phyloP scores from a whole-genome alignment of 2,797 vertebrate species.

The Antrozous pallidus region DNA sequence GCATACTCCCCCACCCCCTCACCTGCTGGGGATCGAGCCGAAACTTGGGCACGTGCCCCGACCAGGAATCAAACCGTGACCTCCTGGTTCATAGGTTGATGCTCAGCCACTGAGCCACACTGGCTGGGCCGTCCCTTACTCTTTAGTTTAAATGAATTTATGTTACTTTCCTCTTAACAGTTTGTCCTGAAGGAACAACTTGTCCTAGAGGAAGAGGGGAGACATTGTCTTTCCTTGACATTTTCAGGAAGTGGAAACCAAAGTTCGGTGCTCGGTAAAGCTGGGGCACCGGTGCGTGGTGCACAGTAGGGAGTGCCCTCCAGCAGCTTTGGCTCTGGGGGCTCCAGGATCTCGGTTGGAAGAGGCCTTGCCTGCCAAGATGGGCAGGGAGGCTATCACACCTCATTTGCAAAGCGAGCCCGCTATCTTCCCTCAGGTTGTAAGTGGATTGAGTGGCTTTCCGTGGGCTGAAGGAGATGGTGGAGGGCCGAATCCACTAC shows the following conservation, averaged over 20 bases:
- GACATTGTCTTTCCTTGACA: neutral
- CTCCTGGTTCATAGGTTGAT: too few species aligned
- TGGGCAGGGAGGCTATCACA: rapidly evolving
- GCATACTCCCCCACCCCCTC: too few species aligned
- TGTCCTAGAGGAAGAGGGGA: neutral
- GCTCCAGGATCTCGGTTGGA: neutral
- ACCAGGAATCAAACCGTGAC: too few species aligned
- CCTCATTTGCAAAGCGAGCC: neutral
- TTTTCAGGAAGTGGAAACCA: neutral
- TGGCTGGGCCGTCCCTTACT: neutral
- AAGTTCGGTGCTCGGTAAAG: neutral
- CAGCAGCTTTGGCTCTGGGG: too few species aligned
- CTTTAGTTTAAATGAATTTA: neutral
- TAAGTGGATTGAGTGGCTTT: neutral
- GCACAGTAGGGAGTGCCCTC: neutral
- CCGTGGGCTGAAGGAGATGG: neutral
- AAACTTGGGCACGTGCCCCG: too few species aligned
- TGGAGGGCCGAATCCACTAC: neutral
- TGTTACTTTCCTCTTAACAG: neutral
- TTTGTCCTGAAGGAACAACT: neutral
- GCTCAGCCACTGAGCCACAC: too few species aligned
- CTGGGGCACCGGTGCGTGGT: neutral
- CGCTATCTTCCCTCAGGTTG: rapidly evolving
- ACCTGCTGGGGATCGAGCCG: too few species aligned
- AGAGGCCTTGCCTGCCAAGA: neutral